Percentiles rank a stretch among this genome's conserved stretches.
Conservation (phyloP, 2,888 invertebrate genomes). For the Sympetrum striolatum region DNA sequence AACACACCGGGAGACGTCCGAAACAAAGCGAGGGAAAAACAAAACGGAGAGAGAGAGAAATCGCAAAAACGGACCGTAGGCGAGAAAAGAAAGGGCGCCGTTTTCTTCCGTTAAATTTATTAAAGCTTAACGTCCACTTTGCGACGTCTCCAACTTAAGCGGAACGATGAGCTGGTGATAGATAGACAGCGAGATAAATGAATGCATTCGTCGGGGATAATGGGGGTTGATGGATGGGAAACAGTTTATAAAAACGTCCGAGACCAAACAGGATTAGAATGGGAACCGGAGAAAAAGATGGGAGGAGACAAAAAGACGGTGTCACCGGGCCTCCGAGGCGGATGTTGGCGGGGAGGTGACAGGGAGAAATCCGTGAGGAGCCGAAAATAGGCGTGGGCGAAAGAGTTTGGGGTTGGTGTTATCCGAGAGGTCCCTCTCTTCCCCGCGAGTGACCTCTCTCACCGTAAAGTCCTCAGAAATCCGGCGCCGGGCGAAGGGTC, state of each 20-base stretch:
- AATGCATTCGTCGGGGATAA: slow-evolving; percentile 33
- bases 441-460: slow-evolving; percentile 11
- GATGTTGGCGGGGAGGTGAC: background rate
- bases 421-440: background rate
- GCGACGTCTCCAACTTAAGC: background rate
- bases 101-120: background rate
- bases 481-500: slow-evolving; percentile 35
- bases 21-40: background rate
- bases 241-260: slow-evolving; percentile 16
- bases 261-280: slow-evolving; percentile 15
- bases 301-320: background rate
- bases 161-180: slow-evolving; percentile 1
- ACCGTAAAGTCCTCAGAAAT: slow-evolving; percentile 29
- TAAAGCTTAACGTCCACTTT: slow-evolving; percentile 31
- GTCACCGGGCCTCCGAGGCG: slow-evolving; percentile 10
- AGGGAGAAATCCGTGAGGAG: background rate
- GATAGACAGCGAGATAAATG: slow-evolving; percentile 36
- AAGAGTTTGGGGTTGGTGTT: background rate
- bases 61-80: background rate
- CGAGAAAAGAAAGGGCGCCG: background rate
- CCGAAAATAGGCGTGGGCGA: background rate
- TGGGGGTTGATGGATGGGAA: slow-evolving; percentile 32
- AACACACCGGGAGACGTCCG: background rate
- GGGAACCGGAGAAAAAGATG: background rate
- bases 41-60: background rate